Percentiles rank a stretch among this genome's conserved stretches.
These are phyloP conservation scores for Coelopa pilipes DNA, from an alignment of 2,888 invertebrate species.

Conservation along the genomic window DNA sequence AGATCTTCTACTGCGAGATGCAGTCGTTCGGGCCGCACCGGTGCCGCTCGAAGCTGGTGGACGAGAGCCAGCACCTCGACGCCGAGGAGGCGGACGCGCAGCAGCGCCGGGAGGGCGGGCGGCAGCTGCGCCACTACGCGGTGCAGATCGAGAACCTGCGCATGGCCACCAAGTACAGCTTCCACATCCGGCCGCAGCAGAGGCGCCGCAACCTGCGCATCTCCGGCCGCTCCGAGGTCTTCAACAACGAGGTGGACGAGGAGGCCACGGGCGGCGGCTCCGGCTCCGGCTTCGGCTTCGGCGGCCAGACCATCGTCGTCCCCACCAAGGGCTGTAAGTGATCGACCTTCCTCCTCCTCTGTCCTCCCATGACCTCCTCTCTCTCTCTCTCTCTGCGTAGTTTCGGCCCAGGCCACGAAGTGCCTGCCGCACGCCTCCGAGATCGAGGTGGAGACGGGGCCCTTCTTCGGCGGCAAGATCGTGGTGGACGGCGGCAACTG, in stretches of 20 bases:
- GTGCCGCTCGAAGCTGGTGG: slow-evolving; percentile 72
- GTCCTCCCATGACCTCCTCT: slow-evolving; percentile 18
- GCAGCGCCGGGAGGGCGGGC: slow-evolving; percentile 39
- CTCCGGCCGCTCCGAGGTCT: slow-evolving; percentile 64
- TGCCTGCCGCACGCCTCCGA: slow-evolving; percentile 84
- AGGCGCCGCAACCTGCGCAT: slow-evolving; percentile 66
- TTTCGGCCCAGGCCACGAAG: slow-evolving; percentile 83
- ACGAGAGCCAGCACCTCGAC: slow-evolving; percentile 49
- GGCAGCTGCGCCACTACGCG: slow-evolving; percentile 68
- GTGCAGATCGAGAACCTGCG: slow-evolving; percentile 76
- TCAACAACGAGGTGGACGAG: slow-evolving; percentile 64
- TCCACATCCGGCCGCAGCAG: slow-evolving; percentile 75
- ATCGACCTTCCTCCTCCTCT: neutral
- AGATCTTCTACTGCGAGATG: slow-evolving; percentile 81
- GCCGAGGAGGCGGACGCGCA: slow-evolving; percentile 39
- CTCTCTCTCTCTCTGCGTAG: slow-evolving; percentile 65
- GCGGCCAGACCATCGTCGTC: slow-evolving; percentile 76
- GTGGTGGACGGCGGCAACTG: slow-evolving; percentile 79
- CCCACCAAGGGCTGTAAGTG: slow-evolving; percentile 86
- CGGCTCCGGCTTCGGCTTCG: slow-evolving; percentile 65
- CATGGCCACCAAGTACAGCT: slow-evolving; percentile 85
- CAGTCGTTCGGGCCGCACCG: slow-evolving; percentile 83
- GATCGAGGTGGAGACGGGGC: slow-evolving; percentile 85
- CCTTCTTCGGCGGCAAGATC: slow-evolving; percentile 82
- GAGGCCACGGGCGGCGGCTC: slow-evolving; percentile 59